Evolutionary conservation across 1,140 invertebrate species (phyloP), one percentile per base, ranked within the genome.

Genomic region (Chironomus tepperi): DNA sequence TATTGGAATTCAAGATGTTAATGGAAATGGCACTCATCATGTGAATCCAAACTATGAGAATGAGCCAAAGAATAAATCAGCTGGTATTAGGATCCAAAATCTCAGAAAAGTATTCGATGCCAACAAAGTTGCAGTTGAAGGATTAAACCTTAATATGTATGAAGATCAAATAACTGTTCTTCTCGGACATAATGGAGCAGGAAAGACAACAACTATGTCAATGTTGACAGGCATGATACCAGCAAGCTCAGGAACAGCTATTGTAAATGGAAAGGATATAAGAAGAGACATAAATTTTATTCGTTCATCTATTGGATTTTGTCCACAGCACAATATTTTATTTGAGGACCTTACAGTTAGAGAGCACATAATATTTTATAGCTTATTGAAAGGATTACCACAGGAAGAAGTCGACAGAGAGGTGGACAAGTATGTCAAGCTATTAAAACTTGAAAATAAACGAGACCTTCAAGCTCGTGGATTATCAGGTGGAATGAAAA

Each of bases 301-400:
- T 0, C 85, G 93, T 19, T 81, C 84, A 43, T 90, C 89, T 75
- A 83, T 96, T 1, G 94, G 95, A 7, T 84, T 96, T 7, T 99
- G 97, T 83, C 96, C 96, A 9, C 97, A 99, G 82, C 94, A 98
- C 81, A 95, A 98, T 82, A 91, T 98, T 75, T 18, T 95, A 16
- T 93, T 94, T 81, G 88, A 91, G 73, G 87, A 89, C 77, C 81
- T 94, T 57, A 94, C 89, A 67, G 91, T 94, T 8, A 83, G 85
- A 67, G 90, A 95, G 80, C 93, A 94, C 81, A 83, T 95, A 7
- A 80, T 86, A 76, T 92, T 93, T 79, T 57, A 57, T 57, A 57
- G 47, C 3, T 57, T 57, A 15, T 85, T 91, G 78, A 87, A 88
- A 89, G 93, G 87, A 74, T 88, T 90, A 79, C 80, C 82, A 72